These are phyloP conservation scores for Hipposideros larvatus DNA, from an alignment of 2,797 vertebrate species.

Conservation along the genomic window DNA sequence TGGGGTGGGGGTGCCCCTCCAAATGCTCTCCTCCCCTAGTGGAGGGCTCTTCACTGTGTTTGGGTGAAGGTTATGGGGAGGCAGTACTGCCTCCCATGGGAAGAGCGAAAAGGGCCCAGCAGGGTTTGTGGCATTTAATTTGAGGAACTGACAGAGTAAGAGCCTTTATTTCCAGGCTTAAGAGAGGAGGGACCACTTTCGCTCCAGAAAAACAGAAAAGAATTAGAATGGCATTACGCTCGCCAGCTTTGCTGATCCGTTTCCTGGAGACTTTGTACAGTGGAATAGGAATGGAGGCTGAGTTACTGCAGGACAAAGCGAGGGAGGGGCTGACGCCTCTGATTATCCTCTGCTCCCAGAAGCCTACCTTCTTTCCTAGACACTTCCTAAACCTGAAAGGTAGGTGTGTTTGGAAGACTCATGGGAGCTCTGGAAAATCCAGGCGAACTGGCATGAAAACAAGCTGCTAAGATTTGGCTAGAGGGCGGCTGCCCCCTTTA, in stretches of 20 bases:
- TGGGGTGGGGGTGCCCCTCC: background rate
- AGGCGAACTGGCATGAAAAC: background rate
- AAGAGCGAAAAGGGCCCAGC: slow-evolving; percentile 24
- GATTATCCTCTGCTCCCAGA: background rate
- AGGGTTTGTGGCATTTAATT: background rate
- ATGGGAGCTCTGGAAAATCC: background rate
- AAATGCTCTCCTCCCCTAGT: background rate
- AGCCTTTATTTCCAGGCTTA: slow-evolving; percentile 20
- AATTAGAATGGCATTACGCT: slow-evolving; percentile 49
- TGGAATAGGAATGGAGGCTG: slow-evolving; percentile 14
- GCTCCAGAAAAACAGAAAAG: slow-evolving; percentile 61
- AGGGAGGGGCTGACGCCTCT: background rate
- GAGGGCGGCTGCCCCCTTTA: background rate
- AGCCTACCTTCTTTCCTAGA: background rate
- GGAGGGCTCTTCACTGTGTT: background rate
- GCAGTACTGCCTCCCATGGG: background rate
- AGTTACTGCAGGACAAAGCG: background rate
- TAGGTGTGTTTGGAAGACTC: background rate
- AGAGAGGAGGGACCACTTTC: background rate
- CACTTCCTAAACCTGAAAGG: background rate
- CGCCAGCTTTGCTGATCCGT: background rate
- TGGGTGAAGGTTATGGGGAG: background rate
- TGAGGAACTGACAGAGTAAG: background rate
- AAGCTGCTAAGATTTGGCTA: background rate
- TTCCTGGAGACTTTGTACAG: slow-evolving; percentile 41